Base-by-base conservation (phyloP, 2,888 invertebrate genomes). In the Drosophila multiciliata region DNA sequence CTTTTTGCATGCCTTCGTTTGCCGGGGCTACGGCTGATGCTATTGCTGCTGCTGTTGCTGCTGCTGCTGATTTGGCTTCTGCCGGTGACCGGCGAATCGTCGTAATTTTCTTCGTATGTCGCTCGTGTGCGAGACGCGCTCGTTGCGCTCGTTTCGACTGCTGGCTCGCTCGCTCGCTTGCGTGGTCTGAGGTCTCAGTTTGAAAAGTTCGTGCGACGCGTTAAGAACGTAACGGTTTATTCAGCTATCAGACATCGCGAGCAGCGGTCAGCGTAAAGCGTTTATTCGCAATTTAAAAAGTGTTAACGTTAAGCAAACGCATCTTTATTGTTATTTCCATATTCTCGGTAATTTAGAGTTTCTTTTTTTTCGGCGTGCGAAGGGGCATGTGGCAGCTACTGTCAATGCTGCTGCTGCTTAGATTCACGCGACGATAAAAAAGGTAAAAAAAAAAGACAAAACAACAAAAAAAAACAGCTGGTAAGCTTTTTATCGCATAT, bases 121-220 rank as follows among this genome's bases (percentile, higher is more conserved):
- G 62, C 36, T 74, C 75, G 75, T 61, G 53, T 64, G 45, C 63
- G 62, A 33, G 17, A 58, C 48, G 58, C 29, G 72, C 36, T 73
- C 59, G 57, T 20, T 66, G 52, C 35, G 73, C 58, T 48, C 49
- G 60, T 65, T 62, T 48, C n/a, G 69, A 55, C 33, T 50, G 69
- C 54, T 73, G 63, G 84, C 80, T 63, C n/a, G 59, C 55, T 73
- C 63, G 79, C 73, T 76, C 53, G 76, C 52, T 71, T 73, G 55
- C 68, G 78, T 71, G 71, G 77, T 80, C 73, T 62, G 72, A 59
- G 77, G 78, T 77, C 79, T 89, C 90, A 85, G 85, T 90, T 85
- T 81, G 75, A 84, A 89, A 90, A 90, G 90, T 89, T 89, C 85
- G 87, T 82, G 82, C 82, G 85, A 70, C 90, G 85, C 69, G 90